These are phyloP conservation scores for Okamejei kenojei DNA, from an alignment of 2,797 vertebrate genomes.

Conservation along the genomic window DNA sequence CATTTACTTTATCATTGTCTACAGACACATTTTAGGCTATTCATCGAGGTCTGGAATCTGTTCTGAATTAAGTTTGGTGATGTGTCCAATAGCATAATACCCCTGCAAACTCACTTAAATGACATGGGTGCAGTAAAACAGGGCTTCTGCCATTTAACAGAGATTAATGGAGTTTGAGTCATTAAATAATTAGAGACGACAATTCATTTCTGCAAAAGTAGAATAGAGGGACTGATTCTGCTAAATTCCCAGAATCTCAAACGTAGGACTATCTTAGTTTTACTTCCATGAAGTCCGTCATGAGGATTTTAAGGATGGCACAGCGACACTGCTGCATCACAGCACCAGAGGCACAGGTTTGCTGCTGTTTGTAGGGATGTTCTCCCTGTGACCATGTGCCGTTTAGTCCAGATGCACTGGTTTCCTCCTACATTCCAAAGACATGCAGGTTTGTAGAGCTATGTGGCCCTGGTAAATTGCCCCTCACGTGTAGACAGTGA, in stretches of 20 bases:
- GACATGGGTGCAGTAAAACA: not conserved
- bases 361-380: too few species aligned
- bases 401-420: too few species aligned
- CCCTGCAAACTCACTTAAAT: not conserved
- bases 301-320: too few species aligned
- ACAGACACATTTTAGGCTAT: not conserved
- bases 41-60: not conserved
- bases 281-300: not conserved
- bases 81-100: not conserved
- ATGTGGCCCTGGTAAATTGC: too few species aligned
- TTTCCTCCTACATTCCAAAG: too few species aligned
- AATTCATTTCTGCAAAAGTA: not conserved
- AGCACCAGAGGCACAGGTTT: too few species aligned
- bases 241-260: not conserved
- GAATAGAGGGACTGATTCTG: not conserved
- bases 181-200: not conserved
- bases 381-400: too few species aligned
- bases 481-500: too few species aligned
- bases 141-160: not conserved
- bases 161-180: not conserved
- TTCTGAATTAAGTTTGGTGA: not conserved
- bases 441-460: too few species aligned
- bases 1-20: not conserved
- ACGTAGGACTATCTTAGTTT: not conserved
- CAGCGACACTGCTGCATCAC: too few species aligned